phyloP scores from a whole-genome alignment of 2,888 invertebrate species.

The Xylophagus ater region DNA sequence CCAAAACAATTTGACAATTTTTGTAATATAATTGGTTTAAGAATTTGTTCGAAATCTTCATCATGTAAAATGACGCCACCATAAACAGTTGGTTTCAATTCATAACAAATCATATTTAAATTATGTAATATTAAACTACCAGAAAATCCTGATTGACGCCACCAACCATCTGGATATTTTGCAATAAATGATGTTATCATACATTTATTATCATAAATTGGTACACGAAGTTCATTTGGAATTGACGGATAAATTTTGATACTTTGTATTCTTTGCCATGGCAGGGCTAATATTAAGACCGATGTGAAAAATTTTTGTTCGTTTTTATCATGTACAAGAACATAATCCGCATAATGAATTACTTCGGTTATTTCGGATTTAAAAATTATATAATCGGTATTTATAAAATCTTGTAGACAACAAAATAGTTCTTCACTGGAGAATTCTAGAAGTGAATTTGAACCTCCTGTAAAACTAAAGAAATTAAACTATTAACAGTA shows the following conservation, averaged over 20 bases:
- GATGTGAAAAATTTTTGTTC: conserved; percentile 22
- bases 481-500: too few relatives aligned
- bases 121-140: conserved; percentile 24
- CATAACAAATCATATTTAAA: conserved; percentile 27
- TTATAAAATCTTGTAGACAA: conserved; percentile 20
- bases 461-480: conserved; percentile 25
- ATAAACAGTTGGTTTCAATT: conserved; percentile 21
- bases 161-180: conserved; percentile 26
- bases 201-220: conserved; percentile 10
- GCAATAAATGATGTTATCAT: conserved; percentile 27
- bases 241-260: conserved; percentile 27
- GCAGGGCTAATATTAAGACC: conserved; percentile 30
- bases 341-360: conserved; percentile 27
- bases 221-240: conserved; percentile 21
- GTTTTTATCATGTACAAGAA: conserved; percentile 23
- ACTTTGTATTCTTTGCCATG: conserved; percentile 26
- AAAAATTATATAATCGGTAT: conserved; percentile 19
- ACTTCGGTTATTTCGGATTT: conserved; percentile 23
- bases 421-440: conserved; percentile 24
- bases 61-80: conserved; percentile 28
- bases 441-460: conserved; percentile 24
- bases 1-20: conserved; percentile 26
- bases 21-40: conserved; percentile 22
- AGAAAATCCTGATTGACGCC: conserved; percentile 28
- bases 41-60: conserved; percentile 18